phyloP scores from a whole-genome alignment of 1,140 invertebrate genomes.

The Centruroides vittatus region DNA sequence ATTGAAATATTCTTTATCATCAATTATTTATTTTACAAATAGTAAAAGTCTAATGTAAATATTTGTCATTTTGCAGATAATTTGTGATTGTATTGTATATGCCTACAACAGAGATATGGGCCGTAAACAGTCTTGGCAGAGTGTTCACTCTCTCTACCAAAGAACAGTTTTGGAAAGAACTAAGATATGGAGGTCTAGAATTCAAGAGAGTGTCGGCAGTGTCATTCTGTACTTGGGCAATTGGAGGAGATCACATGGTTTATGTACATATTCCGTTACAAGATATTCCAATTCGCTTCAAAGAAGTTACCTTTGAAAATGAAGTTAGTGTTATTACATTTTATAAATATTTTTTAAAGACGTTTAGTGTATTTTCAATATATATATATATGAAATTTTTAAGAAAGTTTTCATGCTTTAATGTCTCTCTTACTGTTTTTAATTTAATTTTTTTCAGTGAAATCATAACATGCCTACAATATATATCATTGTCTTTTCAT shows the following conservation, averaged over 20 bases:
- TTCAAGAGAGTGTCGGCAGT: slow-evolving; percentile 69
- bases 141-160: slow-evolving; percentile 10
- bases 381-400: no score
- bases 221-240: slow-evolving; percentile 72
- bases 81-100: slow-evolving; percentile 8
- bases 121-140: slow-evolving; percentile 51
- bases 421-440: no score
- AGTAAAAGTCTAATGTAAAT: no score
- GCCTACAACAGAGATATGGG: slow-evolving; percentile 43
- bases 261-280: slow-evolving; percentile 76
- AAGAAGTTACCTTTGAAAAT: slow-evolving; percentile 83
- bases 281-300: slow-evolving; percentile 75
- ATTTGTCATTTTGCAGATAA: no score
- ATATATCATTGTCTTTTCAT: no score
- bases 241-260: slow-evolving; percentile 78
- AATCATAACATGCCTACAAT: no score
- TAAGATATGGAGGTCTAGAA: slow-evolving; percentile 65
- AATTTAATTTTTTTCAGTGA: no score
- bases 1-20: no score
- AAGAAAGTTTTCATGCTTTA: no score
- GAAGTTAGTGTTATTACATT: slow-evolving; percentile 38
- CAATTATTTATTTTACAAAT: no score
- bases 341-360: no score
- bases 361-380: no score
- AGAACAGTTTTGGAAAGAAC: slow-evolving; percentile 48